These are phyloP conservation scores for Atherinomorus stipes DNA, from an alignment of 2,113 vertebrate species.

Conservation along the genomic window DNA sequence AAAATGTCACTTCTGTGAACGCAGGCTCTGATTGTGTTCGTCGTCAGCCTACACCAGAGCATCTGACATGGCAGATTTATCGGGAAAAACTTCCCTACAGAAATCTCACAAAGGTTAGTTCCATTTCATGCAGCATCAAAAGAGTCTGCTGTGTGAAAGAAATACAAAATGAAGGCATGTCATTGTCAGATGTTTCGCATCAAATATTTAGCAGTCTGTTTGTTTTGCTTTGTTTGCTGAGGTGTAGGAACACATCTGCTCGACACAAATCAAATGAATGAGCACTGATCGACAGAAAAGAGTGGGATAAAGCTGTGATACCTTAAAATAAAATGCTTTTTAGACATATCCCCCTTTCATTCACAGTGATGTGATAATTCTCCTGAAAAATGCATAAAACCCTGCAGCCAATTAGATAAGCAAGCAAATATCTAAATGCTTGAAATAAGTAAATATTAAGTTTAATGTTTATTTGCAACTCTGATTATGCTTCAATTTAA, in stretches of 20 bases:
- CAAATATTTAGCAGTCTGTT: conserved; percentile 61
- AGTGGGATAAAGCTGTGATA: conserved; percentile 5
- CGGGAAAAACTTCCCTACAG: conserved; percentile 40
- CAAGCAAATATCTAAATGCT: no score
- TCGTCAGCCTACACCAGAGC: conserved; percentile 34
- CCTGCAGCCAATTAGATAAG: no score
- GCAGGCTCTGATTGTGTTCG: not conserved
- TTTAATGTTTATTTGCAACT: no score
- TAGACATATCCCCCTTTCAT: not conserved
- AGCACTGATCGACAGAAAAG: conserved; percentile 15
- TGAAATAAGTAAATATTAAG: no score
- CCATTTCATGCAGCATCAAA: conserved; percentile 52
- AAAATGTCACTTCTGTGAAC: conserved; percentile 26
- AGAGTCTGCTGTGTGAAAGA: conserved; percentile 34
- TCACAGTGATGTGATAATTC: not conserved
- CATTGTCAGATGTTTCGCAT: conserved; percentile 53
- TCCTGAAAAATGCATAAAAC: not conserved
- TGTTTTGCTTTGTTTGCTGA: conserved; percentile 52
- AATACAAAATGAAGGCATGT: conserved; percentile 58
- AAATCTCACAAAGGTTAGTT: conserved; percentile 43
- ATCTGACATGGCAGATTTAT: conserved; percentile 54
- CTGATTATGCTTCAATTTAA: no score
- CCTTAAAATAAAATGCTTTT: conserved; percentile 22
- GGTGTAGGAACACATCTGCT: conserved; percentile 39
- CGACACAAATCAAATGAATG: conserved; percentile 37